Base-by-base conservation (phyloP, 53 echinoderm and acorn worm species). In the Astropecten irregularis region DNA sequence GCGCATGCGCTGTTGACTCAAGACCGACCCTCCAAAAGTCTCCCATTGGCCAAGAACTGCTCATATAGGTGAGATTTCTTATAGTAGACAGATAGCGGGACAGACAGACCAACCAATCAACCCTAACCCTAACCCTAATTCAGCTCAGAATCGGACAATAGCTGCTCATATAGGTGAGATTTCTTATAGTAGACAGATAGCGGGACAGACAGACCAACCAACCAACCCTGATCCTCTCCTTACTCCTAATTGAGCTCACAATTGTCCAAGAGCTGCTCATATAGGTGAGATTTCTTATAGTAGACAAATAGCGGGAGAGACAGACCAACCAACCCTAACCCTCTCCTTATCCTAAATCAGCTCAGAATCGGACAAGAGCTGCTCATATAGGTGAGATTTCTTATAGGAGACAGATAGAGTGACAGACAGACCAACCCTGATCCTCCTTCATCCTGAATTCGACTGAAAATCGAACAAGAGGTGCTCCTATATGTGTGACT, bases 91-190 rank as follows among this genome's bases (percentile, higher is more conserved):
- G n/a, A n/a, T n/a, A n/a, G n/a, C n/a, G n/a, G n/a, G n/a, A n/a
- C n/a, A n/a, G n/a, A n/a, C n/a, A n/a, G n/a, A n/a, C n/a, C n/a
- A n/a, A n/a, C n/a, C 9, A 16, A 53, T 19, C n/a, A n/a, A n/a
- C n/a, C 50, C 77, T 94, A 42, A 87, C 94, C 77, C 88, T 97
- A 88, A 84, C 94, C 49, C 88, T 97, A 20, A 97, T 97, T 23
- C 94, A 93, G 84, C 87, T 94, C 16, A 82, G 91, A 56, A 87
- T 97, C n/a, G 97, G 97, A 37, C 97, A 89, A 52, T 91, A 97
- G 26, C 76, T 97, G 11, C 90, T 97, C 16, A 53, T 97, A 15
- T 92, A 97, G 92, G 96, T 96, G 68, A 64, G 11, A 60, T 1
- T 4, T 11, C 35, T 2, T 18, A 5, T 1, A 2, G 2, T 2